Conservation (phyloP, 2,888 invertebrate species). For the Xestia ashworthii region DNA sequence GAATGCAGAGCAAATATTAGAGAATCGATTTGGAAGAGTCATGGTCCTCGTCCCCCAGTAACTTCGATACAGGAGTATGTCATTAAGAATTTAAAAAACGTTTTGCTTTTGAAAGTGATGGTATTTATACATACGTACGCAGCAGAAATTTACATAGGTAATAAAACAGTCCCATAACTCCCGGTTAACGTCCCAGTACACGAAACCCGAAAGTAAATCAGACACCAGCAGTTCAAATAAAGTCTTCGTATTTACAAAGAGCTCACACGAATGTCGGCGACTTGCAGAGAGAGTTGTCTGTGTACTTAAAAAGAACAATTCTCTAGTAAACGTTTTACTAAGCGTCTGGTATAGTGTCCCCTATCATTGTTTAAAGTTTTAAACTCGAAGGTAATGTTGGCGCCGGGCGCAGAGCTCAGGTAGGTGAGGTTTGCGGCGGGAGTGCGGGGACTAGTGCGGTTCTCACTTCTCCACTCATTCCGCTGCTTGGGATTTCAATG, state of each 20-base stretch:
- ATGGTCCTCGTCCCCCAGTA: constrained; percentile 8
- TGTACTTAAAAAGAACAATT: constrained; percentile 82
- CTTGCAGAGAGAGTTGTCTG: constrained; percentile 75
- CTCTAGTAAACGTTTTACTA: constrained; percentile 79
- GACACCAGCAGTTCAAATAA: constrained; percentile 76
- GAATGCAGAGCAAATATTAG: constrained; percentile 23
- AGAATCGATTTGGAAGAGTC: constrained; percentile 11
- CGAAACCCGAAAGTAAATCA: constrained; percentile 76
- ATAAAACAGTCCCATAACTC: constrained; percentile 71
- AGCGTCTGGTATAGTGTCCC: constrained; percentile 68
- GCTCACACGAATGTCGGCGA: constrained; percentile 77
- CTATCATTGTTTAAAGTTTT: constrained; percentile 63
- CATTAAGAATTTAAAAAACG: constrained; percentile 35
- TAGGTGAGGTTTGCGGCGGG: constrained; percentile 20
- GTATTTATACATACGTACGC: constrained; percentile 55
- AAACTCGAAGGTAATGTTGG: constrained; percentile 56
- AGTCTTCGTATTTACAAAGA: constrained; percentile 79
- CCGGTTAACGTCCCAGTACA: constrained; percentile 67
- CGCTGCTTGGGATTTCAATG: constrained; percentile 53
- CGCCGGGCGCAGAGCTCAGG: constrained; percentile 5
- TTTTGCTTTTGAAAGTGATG: constrained; percentile 46
- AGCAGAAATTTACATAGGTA: constrained; percentile 67
- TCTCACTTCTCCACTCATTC: constrained; percentile 46
- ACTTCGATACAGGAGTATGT: constrained; percentile 17
- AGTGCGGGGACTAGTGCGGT: constrained; percentile 9